phyloP scores from a whole-genome alignment of 2,888 invertebrate species.

The Uloborus plumipes region DNA sequence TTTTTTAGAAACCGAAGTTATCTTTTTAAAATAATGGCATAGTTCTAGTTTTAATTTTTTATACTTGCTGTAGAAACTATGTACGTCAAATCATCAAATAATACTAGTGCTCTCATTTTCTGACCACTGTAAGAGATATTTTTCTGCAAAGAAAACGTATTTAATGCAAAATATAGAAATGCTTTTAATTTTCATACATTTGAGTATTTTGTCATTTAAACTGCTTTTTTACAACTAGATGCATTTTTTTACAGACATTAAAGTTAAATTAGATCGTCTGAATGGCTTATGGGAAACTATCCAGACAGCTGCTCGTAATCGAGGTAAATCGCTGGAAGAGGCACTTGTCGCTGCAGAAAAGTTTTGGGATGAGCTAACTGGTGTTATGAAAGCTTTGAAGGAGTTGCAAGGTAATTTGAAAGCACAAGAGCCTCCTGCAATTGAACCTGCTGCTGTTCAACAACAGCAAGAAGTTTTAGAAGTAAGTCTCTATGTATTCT shows the following conservation, averaged over 20 bases:
- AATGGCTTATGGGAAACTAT: slow-evolving; percentile 95
- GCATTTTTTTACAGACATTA: slow-evolving; percentile 79
- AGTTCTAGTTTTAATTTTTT: too few species aligned
- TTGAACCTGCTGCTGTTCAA: slow-evolving; percentile 91
- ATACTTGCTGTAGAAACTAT: too few species aligned
- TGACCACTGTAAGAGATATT: too few species aligned
- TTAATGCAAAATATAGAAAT: too few species aligned
- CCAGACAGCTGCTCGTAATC: slow-evolving; percentile 85
- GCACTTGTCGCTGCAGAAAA: slow-evolving; percentile 89
- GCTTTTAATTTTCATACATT: too few species aligned
- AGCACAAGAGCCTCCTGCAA: slow-evolving; percentile 92
- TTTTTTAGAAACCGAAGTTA: too few species aligned
- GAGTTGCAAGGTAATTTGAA: slow-evolving; percentile 90
- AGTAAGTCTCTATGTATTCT: slow-evolving; percentile 13
- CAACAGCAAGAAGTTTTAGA: slow-evolving; percentile 89
- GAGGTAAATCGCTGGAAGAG: slow-evolving; percentile 88
- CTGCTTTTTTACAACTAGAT: too few species aligned
- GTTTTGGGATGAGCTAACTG: slow-evolving; percentile 95
- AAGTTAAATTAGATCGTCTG: slow-evolving; percentile 90
- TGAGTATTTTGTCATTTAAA: too few species aligned
- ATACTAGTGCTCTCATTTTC: too few species aligned
- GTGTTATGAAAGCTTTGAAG: slow-evolving; percentile 87
- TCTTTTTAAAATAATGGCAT: too few species aligned
- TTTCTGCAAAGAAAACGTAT: too few species aligned
- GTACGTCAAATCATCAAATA: too few species aligned